Base-by-base conservation (phyloP, 1,140 invertebrate species). In the Caenorhabditis inopinata region DNA sequence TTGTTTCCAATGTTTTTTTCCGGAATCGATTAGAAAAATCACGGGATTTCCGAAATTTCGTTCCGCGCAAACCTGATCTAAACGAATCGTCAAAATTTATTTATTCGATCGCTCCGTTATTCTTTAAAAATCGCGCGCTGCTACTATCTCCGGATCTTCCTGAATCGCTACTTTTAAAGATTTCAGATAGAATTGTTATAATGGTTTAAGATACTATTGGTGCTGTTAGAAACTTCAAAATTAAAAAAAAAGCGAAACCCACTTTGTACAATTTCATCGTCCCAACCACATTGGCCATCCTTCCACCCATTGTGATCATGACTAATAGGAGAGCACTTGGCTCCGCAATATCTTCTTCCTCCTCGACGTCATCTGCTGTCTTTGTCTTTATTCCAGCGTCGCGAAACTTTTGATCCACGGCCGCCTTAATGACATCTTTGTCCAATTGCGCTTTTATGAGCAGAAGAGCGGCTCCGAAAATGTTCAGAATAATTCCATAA, bases 251-350 rank as follows among this genome's bases (percentile, higher is more conserved):
- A 9, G 7, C 25, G 21, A 76, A 51, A 42, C 78, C 14, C 16
- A 79, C 78, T 32, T 79, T 79, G 46, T 79, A 79, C 46, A 79
- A 68, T 38, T 79, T 79, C 62, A 79, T 79, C 2, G 78, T 79
- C 14, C 78, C 78, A 5, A 79, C 68, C 16, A 79, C 78, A 51
- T 79, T 79, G 5, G 78, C 62, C 62, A 79, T 79, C 29, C 78
- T 49, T 21, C 78, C 78, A 16, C 51, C 78, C 58, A 79, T 79
- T 38, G 78, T 79, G 25, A 79, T 79, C 68, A 79, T 48, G 9
- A 79, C 78, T 14, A 79, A 27, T 18, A 79, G 73, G 6, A 79
- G 18, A 18, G 78, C 11, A 47, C 58, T 79, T 32, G 78, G 78
- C 21, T 79, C 78, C 4, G 47, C 29, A 7, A 79, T 49, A 9